Conservation (phyloP, 1,140 invertebrate species). For the Drosophila arizonae region DNA sequence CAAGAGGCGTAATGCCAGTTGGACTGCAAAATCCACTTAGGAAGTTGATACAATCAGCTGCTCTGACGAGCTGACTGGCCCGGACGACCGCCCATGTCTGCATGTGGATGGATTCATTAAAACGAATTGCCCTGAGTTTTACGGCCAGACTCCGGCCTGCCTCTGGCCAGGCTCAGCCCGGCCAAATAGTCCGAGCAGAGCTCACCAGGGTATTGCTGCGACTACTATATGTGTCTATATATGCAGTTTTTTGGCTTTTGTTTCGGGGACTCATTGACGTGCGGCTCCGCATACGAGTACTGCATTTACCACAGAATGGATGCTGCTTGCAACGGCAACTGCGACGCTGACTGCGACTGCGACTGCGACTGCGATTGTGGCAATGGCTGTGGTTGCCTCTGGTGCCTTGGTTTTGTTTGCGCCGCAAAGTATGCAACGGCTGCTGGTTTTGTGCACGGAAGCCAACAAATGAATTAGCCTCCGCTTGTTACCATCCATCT, state of each 20-base stretch:
- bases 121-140: slow-evolving; percentile 76
- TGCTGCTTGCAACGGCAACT: slow-evolving; percentile 18
- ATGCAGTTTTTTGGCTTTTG: slow-evolving; percentile 69
- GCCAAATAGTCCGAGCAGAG: slow-evolving; percentile 43
- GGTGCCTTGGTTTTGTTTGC: slow-evolving; percentile 51
- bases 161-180: slow-evolving; percentile 39
- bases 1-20: slow-evolving; percentile 80
- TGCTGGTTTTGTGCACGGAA: slow-evolving; percentile 53
- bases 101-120: slow-evolving; percentile 78
- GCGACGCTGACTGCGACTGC: slow-evolving; percentile 15
- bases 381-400: slow-evolving; percentile 18
- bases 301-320: slow-evolving; percentile 9
- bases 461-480: slow-evolving; percentile 55
- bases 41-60: slow-evolving; percentile 80
- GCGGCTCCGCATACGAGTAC: slow-evolving; percentile 47
- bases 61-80: slow-evolving; percentile 47
- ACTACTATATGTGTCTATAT: slow-evolving; percentile 34
- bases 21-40: slow-evolving; percentile 81
- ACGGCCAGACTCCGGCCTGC: slow-evolving; percentile 46
- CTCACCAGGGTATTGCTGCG: slow-evolving; percentile 34
- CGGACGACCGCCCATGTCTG: slow-evolving; percentile 7
- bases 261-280: slow-evolving; percentile 76
- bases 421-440: slow-evolving; percentile 54
- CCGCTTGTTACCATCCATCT: slow-evolving; percentile 26
- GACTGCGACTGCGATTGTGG: slow-evolving; percentile 9